A percentile compares a stretch with the other conserved stretches of the same genome.
These are phyloP conservation scores for Drosophila colorata DNA, from an alignment of 2,888 invertebrate species.

Conservation along the genomic window DNA sequence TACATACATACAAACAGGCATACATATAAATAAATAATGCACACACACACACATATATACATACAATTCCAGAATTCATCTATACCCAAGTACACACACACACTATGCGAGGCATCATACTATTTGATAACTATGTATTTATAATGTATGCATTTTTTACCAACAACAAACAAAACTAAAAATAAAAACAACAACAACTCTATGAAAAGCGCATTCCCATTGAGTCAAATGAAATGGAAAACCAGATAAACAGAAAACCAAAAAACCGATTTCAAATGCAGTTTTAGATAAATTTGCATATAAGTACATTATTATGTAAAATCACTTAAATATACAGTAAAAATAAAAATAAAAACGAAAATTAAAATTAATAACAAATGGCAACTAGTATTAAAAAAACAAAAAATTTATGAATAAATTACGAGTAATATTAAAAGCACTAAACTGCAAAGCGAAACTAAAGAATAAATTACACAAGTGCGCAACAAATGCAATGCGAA, in stretches of 20 bases:
- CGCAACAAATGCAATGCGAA: conserved; percentile 49
- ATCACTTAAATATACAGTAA: conserved; percentile 69
- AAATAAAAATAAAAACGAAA: conserved; percentile 40
- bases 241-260: conserved; percentile 31
- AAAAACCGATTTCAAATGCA: conserved; percentile 63
- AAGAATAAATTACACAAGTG: conserved; percentile 44
- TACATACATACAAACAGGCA: conserved; percentile 30
- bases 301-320: conserved; percentile 78
- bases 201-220: conserved; percentile 38
- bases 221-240: conserved; percentile 51
- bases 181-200: conserved; percentile 27
- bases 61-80: conserved; percentile 29
- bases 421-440: conserved; percentile 62
- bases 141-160: conserved; percentile 81
- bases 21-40: conserved; percentile 39
- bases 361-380: conserved; percentile 49
- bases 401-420: conserved; percentile 72
- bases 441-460: conserved; percentile 56
- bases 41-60: conserved; percentile 17
- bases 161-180: conserved; percentile 47
- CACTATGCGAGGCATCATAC: conserved; percentile 46
- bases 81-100: conserved; percentile 21
- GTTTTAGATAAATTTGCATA: conserved; percentile 74
- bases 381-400: conserved; percentile 64
- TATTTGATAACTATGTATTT: conserved; percentile 82